A percentile compares a stretch with the other conserved stretches of the same genome.
phyloP scores from a whole-genome alignment of 1,140 invertebrate species.

The Luehdorfia chinensis region DNA sequence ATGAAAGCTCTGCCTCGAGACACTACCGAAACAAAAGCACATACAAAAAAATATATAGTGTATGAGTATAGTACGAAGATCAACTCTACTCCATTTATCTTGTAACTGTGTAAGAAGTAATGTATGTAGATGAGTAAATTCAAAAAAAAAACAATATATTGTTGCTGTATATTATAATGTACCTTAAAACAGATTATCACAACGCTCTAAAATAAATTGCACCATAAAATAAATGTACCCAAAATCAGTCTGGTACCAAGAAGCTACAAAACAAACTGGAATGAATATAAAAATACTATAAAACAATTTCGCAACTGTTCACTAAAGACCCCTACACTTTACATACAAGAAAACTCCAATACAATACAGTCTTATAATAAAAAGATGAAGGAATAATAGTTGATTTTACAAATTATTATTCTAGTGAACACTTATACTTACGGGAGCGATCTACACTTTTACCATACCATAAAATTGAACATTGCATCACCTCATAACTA shows the following conservation, averaged over 20 bases:
- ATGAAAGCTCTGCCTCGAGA: no score
- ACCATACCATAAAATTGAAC: conserved; percentile 61
- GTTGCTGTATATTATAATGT: conserved; percentile 66
- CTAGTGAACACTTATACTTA: conserved; percentile 75
- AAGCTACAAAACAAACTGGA: conserved; percentile 65
- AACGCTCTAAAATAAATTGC: conserved; percentile 77
- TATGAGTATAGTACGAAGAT: no score
- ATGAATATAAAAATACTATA: conserved; percentile 76
- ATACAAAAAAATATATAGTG: no score
- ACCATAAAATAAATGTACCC: conserved; percentile 77
- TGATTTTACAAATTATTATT: conserved; percentile 62
- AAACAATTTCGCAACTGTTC: conserved; percentile 71
- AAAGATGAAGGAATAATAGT: conserved; percentile 64
- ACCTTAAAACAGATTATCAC: conserved; percentile 76
- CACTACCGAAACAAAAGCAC: no score
- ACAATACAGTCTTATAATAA: conserved; percentile 65
- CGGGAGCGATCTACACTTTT: conserved; percentile 53
- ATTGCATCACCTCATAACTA: conserved; percentile 39
- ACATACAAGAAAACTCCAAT: conserved; percentile 56
- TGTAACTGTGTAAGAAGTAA: no score
- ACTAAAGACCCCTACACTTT: conserved; percentile 63
- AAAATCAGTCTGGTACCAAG: conserved; percentile 77
- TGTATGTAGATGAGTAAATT: no score
- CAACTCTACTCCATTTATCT: no score
- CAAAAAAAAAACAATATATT: conserved; percentile 27